Base-by-base conservation (phyloP, 1,140 invertebrate species). In the Papilio glaucus region DNA sequence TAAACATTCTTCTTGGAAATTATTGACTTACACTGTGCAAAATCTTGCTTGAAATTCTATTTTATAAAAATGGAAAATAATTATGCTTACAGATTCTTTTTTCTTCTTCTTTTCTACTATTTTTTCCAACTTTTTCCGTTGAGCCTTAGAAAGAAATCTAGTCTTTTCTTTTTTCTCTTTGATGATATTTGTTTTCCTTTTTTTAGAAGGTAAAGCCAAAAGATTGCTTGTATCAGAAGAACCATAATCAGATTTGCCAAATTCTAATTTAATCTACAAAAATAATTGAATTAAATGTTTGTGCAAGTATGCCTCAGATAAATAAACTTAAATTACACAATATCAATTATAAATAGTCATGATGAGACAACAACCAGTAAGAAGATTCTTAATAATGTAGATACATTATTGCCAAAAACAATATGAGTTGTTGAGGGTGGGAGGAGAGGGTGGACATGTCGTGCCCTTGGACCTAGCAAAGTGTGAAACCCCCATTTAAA, bases 21-120 rank as follows among this genome's bases (percentile, higher is more conserved):
- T n/a, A n/a, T n/a, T n/a, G n/a, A n/a, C n/a, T n/a, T n/a, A n/a
- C n/a, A n/a, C n/a, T n/a, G n/a, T n/a, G n/a, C n/a, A n/a, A n/a
- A n/a, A n/a, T n/a, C n/a, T n/a, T n/a, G n/a, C n/a, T n/a, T n/a
- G n/a, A n/a, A n/a, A n/a, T n/a, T n/a, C n/a, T n/a, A n/a, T n/a
- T 33, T 37, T 38, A 67, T 69, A 49, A 68, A 61, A 61, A 33
- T 0, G 13, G 38, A 68, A 9, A 37, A 41, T 65, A 33, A 61
- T 74, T 10, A 62, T 74, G 94, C 94, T 95, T 95, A 98, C 97
- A 88, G 97, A 96, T 85, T 95, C 95, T 88, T 98, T 98, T 78
- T 98, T 98, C 82, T 97, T 95, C 83, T 98, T 98, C 72, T 95
- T 95, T 67, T 98, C 96, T 1, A 98, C 94, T 91, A 99, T 95